Percentiles rank a stretch among this genome's conserved stretches.
phyloP scores from a whole-genome alignment of 30 jellyfish, hydroid and myxozoan genomes.

The Aurelia sp. region DNA sequence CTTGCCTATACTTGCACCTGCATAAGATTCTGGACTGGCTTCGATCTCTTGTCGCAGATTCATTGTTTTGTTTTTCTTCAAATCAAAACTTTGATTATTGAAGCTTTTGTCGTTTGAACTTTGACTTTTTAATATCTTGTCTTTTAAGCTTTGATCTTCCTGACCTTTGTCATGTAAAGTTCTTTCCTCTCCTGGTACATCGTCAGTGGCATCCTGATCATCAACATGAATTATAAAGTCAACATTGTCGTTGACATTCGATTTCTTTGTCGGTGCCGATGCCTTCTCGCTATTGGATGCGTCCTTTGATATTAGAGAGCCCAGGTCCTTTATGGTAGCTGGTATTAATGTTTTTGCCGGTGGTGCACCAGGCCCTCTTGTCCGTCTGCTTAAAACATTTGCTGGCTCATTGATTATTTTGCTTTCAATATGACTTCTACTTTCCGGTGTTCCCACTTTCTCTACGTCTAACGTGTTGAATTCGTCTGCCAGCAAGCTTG shows the following conservation, averaged over 20 bases:
- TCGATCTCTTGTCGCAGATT: slow-evolving; percentile 66
- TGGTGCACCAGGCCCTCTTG: slow-evolving; percentile 17
- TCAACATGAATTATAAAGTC: neutral
- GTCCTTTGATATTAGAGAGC: neutral
- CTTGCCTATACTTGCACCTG: slow-evolving; percentile 75
- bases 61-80: slow-evolving; percentile 4
- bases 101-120: neutral
- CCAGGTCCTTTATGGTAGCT: neutral
- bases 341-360: neutral
- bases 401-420: neutral
- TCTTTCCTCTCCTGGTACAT: neutral
- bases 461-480: slow-evolving; percentile 41
- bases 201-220: slow-evolving; percentile 32
- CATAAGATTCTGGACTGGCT: slow-evolving; percentile 58
- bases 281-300: neutral
- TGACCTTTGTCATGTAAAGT: neutral
- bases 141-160: neutral
- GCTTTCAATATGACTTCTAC: slow-evolving; percentile 5
- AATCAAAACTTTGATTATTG: neutral
- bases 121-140: neutral
- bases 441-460: slow-evolving; percentile 19
- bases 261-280: neutral
- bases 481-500: slow-evolving; percentile 33
- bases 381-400: neutral
- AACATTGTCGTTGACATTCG: neutral